Percentiles rank a stretch among this genome's conserved stretches.
phyloP scores from a whole-genome alignment of 2,888 invertebrate genomes.

The Biston stratarius region DNA sequence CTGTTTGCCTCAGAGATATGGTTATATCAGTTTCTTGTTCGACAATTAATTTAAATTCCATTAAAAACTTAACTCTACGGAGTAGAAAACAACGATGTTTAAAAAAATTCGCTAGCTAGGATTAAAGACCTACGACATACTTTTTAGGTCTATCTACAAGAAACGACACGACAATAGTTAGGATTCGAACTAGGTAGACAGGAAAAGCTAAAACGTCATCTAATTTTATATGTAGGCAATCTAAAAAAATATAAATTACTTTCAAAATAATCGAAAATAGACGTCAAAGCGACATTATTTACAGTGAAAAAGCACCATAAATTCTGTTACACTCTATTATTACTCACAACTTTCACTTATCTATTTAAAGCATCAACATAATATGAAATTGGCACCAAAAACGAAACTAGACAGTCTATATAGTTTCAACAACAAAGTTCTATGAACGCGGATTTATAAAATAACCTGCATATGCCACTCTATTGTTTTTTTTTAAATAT shows the following conservation, averaged over 20 bases:
- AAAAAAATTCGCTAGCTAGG: background rate
- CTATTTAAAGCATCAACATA: conserved; percentile 80
- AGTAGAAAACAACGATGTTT: background rate
- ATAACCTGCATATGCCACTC: conserved; percentile 18
- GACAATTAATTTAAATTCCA: conserved; percentile 59
- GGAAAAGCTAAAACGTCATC: conserved; percentile 46
- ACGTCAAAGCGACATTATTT: conserved; percentile 44
- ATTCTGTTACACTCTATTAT: conserved; percentile 69
- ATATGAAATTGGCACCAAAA: conserved; percentile 79
- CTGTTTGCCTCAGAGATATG: conserved; percentile 76
- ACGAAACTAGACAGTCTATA: conserved; percentile 56
- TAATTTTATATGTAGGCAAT: conserved; percentile 22
- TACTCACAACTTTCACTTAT: conserved; percentile 79
- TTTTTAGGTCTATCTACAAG: conserved; percentile 47
- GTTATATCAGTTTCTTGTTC: conserved; percentile 48
- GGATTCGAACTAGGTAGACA: conserved; percentile 44
- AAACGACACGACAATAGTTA: conserved; percentile 52
- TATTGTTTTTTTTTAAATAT: conserved; percentile 73
- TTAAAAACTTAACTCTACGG: conserved; percentile 13
- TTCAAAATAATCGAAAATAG: conserved; percentile 18
- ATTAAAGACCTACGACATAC: conserved; percentile 2
- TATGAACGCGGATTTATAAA: conserved; percentile 19
- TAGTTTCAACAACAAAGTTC: conserved; percentile 48
- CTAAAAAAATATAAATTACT: conserved; percentile 27
- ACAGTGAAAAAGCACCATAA: conserved; percentile 76